Base-by-base conservation (phyloP, 2,888 invertebrate genomes). In the Drosophila tanythrix region DNA sequence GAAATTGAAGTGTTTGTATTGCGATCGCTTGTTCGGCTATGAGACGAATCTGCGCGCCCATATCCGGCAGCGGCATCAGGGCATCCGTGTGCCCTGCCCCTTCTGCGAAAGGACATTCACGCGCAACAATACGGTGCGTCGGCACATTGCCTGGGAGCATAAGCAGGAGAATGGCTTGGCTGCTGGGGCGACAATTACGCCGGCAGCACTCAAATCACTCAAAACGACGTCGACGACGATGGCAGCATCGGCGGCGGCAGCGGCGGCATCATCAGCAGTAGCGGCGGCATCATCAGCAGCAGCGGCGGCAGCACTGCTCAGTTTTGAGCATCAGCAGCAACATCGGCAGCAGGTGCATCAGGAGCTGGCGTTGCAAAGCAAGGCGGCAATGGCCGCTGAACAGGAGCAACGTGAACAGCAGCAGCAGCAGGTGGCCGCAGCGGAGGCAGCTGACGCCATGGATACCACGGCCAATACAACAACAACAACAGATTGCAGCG, bases 41-140 rank as follows among this genome's bases (percentile, higher is more conserved):
- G 98, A 98, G 95, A 98, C 98, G 91, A 98, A 98, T 93, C 94
- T 98, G 92, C 96, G 98, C 84, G 98, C 98, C 80, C 98, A 98
- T 94, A 97, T 98, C 92, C 94, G 97, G 65, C 98, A 98, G 93
- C 96, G 97, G 92, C 97, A 98, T 94, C 97, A 98, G 94, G 97
- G 98, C 88, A 98, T 98, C 90, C 95, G 98, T 63, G 97, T 98
- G 92, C 97, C 97, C 65, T 98, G 98, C 93, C 97, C 97, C 71
- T 97, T 97, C 93, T 98, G 98, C 94, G 95, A 96, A 91, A 96
- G 97, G 90, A 98, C 97, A 53, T 98, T 98, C 94, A 98, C 98
- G 83, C 95, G 98, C 90, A 98, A 98, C 95, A 98, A 98, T 94
- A 98, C 97, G 36, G 97, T 98, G 90, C 95, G 98, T 76, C 95